phyloP scores from a whole-genome alignment of 92 coral and sea anemone genomes.

The Porites cylindrica region DNA sequence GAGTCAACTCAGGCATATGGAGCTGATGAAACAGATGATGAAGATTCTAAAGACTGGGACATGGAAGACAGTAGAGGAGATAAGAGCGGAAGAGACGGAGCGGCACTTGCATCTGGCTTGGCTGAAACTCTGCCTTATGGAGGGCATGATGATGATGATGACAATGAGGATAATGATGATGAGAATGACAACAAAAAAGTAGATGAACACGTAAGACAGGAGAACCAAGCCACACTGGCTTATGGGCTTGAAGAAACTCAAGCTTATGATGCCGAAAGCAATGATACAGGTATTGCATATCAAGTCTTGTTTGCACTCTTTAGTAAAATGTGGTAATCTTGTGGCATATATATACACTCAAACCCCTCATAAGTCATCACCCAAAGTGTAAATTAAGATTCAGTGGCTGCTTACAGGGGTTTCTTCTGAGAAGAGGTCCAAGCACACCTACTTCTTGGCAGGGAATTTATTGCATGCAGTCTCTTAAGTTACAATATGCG shows the following conservation, averaged over 20 bases:
- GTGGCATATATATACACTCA: too few relatives aligned
- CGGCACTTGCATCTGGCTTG: neutral
- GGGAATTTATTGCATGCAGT: too few relatives aligned
- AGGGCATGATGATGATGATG: slow-evolving; percentile 1
- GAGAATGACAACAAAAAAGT: neutral
- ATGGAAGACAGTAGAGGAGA: neutral
- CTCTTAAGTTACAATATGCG: too few relatives aligned
- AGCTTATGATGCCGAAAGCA: slow-evolving; percentile 10
- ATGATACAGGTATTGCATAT: slow-evolving; percentile 6
- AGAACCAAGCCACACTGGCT: slow-evolving; percentile 4
- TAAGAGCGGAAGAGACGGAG: slow-evolving; percentile 25
- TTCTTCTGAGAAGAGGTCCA: too few relatives aligned
- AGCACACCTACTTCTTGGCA: too few relatives aligned
- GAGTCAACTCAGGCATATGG: slow-evolving; percentile 92
- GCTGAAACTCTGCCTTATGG: slow-evolving; percentile 33
- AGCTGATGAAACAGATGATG: slow-evolving; percentile 41
- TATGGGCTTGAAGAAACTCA: slow-evolving; percentile 35
- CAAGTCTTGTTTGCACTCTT: neutral
- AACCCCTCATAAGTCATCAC: too few relatives aligned
- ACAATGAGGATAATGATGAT: slow-evolving; percentile 15
- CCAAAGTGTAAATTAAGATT: too few relatives aligned
- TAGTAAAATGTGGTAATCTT: too few relatives aligned
- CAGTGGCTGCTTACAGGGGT: too few relatives aligned
- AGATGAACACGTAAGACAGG: neutral
- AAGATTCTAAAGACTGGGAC: slow-evolving; percentile 16